Percentiles rank a stretch among this genome's conserved stretches.
These are phyloP conservation scores for Merodon equestris DNA, from an alignment of 2,888 invertebrate species.

Conservation along the genomic window DNA sequence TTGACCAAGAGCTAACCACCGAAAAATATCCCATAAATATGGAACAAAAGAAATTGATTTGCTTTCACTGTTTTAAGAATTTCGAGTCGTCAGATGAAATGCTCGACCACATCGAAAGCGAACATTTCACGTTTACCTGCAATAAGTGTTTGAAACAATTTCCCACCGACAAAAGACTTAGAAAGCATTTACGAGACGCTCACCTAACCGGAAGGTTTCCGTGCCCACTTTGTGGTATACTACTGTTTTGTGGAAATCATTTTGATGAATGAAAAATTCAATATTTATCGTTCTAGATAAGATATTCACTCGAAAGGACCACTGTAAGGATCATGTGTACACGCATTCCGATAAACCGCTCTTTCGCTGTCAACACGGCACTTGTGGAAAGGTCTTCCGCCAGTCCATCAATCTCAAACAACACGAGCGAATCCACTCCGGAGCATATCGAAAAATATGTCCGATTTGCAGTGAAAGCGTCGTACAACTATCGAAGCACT, in stretches of 20 bases:
- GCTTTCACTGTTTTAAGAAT: slow-evolving; percentile 42
- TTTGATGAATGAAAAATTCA: background rate
- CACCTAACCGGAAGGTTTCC: slow-evolving; percentile 49
- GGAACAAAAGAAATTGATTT: slow-evolving; percentile 5
- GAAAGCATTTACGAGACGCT: slow-evolving; percentile 45
- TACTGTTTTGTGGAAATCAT: background rate
- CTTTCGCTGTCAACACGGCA: slow-evolving; percentile 42
- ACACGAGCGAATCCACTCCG: slow-evolving; percentile 44
- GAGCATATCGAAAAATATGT: slow-evolving; percentile 40
- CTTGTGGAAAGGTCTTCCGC: slow-evolving; percentile 42
- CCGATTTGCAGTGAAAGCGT: slow-evolving; percentile 52
- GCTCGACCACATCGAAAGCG: slow-evolving; percentile 44
- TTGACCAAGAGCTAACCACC: slow-evolving; percentile 30
- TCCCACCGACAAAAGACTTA: slow-evolving; percentile 58
- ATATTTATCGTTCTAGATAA: slow-evolving; percentile 38
- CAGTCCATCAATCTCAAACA: slow-evolving; percentile 32
- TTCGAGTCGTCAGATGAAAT: slow-evolving; percentile 29
- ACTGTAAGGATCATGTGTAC: slow-evolving; percentile 53
- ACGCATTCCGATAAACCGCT: slow-evolving; percentile 49
- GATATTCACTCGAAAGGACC: slow-evolving; percentile 46
- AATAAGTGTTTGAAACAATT: slow-evolving; percentile 50
- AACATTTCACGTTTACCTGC: slow-evolving; percentile 49
- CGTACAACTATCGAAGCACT: slow-evolving; percentile 47
- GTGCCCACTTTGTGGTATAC: slow-evolving; percentile 53
- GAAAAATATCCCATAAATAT: slow-evolving; percentile 13